Conservation (phyloP, 2,797 vertebrate species). For the Sebastes glaucus region DNA sequence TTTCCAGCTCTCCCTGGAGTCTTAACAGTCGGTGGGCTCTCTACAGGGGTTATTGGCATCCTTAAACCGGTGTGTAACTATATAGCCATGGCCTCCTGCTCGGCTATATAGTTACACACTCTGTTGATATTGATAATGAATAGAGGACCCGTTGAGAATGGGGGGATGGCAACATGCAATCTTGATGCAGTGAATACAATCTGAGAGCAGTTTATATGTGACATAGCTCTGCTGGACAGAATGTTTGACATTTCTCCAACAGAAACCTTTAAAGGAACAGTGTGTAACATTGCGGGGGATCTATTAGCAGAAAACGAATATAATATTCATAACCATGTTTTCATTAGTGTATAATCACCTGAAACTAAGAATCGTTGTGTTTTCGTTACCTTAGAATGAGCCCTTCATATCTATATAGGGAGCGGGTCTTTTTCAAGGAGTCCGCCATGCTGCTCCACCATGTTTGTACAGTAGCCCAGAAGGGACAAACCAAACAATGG, state of each 20-base stretch:
- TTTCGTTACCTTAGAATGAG: too few relatives aligned
- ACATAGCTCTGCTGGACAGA: not conserved
- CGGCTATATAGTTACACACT: conserved; percentile 25
- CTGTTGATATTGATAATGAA: conserved; percentile 60
- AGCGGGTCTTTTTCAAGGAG: too few relatives aligned
- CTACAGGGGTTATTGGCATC: conserved; percentile 60
- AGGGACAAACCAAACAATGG: too few relatives aligned
- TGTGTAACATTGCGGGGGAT: too few relatives aligned
- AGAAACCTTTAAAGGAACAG: not conserved
- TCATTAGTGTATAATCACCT: too few relatives aligned
- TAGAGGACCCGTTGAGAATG: conserved; percentile 8
- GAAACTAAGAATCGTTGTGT: too few relatives aligned
- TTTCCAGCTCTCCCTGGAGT: conserved; percentile 58
- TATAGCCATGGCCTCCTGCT: conserved; percentile 20
- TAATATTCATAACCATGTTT: too few relatives aligned
- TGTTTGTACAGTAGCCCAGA: too few relatives aligned
- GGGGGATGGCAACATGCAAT: not conserved
- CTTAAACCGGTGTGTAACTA: conserved; percentile 57
- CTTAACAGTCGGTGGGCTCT: conserved; percentile 50
- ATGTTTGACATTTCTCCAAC: not conserved
- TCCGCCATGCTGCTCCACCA: too few relatives aligned
- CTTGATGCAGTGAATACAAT: not conserved
- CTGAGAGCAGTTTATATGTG: conserved; percentile 8
- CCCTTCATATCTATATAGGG: too few relatives aligned
- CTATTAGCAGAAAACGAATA: too few relatives aligned